Percentiles rank a stretch among this genome's conserved stretches.
Conservation (phyloP, 2,888 invertebrate species). For the Ormyrus labotus region DNA sequence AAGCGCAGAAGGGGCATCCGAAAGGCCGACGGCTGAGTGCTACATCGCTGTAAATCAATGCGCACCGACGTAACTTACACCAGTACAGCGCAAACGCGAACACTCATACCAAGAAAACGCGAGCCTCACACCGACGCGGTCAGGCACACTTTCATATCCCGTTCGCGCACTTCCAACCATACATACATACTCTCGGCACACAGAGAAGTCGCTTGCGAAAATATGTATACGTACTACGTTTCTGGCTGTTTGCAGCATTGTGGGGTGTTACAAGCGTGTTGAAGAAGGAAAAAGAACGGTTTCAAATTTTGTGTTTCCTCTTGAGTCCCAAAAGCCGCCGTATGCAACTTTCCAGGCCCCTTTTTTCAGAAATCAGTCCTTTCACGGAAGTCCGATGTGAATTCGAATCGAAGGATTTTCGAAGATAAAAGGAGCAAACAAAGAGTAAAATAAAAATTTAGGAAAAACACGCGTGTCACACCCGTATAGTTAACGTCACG, state of each 20-base stretch:
- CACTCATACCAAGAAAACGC: slow-evolving; percentile 19
- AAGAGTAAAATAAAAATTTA: not conserved
- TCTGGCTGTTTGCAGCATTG: slow-evolving; percentile 48
- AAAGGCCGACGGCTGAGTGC: slow-evolving; percentile 37
- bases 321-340: not conserved
- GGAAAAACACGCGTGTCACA: slow-evolving; percentile 47
- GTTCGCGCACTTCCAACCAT: not conserved
- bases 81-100: slow-evolving; percentile 21
- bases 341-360: not conserved
- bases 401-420: not conserved
- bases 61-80: slow-evolving; percentile 48
- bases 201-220: not conserved
- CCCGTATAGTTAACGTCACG: slow-evolving; percentile 40
- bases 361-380: not conserved
- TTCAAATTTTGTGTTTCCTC: not conserved
- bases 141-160: not conserved
- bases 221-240: slow-evolving; percentile 42
- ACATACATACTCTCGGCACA: not conserved
- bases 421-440: not conserved
- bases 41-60: slow-evolving; percentile 53
- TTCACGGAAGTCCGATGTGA: slow-evolving; percentile 19
- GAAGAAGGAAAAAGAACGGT: slow-evolving; percentile 11
- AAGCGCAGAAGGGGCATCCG: not conserved
- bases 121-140: not conserved
- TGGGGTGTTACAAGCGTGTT: slow-evolving; percentile 45